Evolutionary conservation across 2,113 vertebrate species (phyloP).

Genomic region (Nesogale talazaci): DNA sequence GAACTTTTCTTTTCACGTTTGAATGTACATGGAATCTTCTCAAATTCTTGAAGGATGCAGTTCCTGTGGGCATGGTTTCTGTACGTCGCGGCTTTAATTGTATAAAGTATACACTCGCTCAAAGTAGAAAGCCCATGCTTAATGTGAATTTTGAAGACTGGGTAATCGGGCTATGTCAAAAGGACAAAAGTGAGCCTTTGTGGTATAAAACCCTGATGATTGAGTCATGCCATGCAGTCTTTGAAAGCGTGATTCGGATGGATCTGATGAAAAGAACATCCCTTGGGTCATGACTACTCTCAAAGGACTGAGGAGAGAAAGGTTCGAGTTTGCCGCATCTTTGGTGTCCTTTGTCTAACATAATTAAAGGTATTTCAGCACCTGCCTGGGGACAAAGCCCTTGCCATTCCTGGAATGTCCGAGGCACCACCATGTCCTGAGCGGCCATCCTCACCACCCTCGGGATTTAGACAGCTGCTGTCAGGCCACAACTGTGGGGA

Average conservation of each 20-base stretch:
- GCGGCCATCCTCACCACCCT: not conserved
- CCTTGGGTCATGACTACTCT: not conserved
- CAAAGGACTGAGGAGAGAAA: not conserved
- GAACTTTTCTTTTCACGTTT: not conserved
- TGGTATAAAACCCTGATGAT: conserved; percentile 34
- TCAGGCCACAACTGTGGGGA: not conserved
- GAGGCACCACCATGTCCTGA: not conserved
- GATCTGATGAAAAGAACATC: conserved; percentile 39
- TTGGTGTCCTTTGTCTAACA: not conserved
- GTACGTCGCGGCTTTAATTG: conserved; percentile 43
- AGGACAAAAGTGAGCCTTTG: conserved; percentile 45
- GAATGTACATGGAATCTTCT: not conserved
- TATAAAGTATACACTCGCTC: conserved; percentile 16
- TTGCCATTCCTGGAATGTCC: not conserved
- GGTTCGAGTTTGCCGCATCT: not conserved
- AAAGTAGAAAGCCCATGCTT: conserved; percentile 40
- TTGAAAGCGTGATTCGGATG: conserved; percentile 54
- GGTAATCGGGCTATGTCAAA: conserved; percentile 15
- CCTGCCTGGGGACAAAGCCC: not conserved
- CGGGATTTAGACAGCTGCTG: not conserved
- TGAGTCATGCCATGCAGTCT: conserved; percentile 18
- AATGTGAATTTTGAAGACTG: conserved; percentile 44
- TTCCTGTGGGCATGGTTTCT: conserved; percentile 26
- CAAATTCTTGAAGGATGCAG: conserved; percentile 24
- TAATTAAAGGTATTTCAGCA: not conserved